Evolutionary conservation across 2,113 vertebrate genomes (phyloP).

Genomic region (Columba livia): DNA sequence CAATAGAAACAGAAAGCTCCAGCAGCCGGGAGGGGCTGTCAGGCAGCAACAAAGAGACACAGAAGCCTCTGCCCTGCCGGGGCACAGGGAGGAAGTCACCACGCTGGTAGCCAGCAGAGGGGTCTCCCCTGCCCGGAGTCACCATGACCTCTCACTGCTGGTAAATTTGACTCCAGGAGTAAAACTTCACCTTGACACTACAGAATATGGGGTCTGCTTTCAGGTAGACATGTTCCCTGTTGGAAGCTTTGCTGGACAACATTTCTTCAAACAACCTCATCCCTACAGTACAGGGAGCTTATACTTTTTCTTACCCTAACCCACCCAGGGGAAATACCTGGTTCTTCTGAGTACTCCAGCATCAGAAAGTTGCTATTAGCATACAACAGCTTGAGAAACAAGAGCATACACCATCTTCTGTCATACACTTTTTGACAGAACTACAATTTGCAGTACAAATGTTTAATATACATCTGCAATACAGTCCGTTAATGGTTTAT

Average conservation of each 20-base stretch:
- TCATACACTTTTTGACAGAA: not conserved
- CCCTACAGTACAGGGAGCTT: not conserved
- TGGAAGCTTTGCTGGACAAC: not conserved
- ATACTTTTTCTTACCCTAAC: not conserved
- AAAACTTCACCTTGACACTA: not conserved
- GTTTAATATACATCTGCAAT: not conserved
- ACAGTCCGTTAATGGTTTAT: not conserved
- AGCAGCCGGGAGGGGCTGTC: constrained; percentile 45
- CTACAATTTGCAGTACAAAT: not conserved
- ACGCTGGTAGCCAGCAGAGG: constrained; percentile 11
- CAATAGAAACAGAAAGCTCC: constrained; percentile 45
- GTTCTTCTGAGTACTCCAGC: not conserved
- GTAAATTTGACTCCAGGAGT: not conserved
- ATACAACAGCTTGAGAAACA: not conserved
- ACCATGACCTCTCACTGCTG: not conserved
- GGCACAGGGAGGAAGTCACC: constrained; percentile 25
- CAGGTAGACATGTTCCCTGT: not conserved
- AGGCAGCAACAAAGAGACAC: constrained; percentile 46
- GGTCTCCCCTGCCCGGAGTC: not conserved
- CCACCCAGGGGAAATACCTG: not conserved
- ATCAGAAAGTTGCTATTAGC: not conserved
- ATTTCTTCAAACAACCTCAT: not conserved
- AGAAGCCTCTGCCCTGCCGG: constrained; percentile 39
- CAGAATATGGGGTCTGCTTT: not conserved
- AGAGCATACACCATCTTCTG: not conserved